Percentiles rank a stretch among this genome's conserved stretches.
These are phyloP conservation scores for Tetropium fuscum DNA, from an alignment of 2,888 invertebrate species.

Conservation along the genomic window DNA sequence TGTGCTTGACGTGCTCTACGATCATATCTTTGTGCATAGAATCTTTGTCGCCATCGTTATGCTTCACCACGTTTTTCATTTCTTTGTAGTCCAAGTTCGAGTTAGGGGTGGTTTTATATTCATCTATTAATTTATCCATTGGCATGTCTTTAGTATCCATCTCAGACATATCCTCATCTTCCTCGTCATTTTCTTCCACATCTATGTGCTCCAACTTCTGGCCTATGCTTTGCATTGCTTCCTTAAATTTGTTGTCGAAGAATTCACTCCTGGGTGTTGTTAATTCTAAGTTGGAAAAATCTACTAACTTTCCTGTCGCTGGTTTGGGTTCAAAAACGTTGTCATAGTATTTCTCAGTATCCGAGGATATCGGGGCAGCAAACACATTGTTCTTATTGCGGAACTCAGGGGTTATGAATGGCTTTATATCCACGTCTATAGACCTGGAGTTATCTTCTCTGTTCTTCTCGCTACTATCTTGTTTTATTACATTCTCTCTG, in stretches of 20 bases:
- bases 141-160: constrained; percentile 38
- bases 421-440: constrained; percentile 61
- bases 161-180: constrained; percentile 37
- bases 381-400: constrained; percentile 69
- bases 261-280: constrained; percentile 70
- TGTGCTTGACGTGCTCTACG: constrained; percentile 66
- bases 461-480: constrained; percentile 20
- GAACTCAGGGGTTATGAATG: constrained; percentile 69
- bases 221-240: constrained; percentile 69
- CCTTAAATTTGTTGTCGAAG: constrained; percentile 69
- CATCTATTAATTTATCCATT: constrained; percentile 47
- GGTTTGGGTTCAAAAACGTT: constrained; percentile 41
- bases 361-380: constrained; percentile 67
- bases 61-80: constrained; percentile 52
- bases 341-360: constrained; percentile 58
- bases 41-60: constrained; percentile 53
- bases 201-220: constrained; percentile 63
- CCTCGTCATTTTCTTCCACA: constrained; percentile 33
- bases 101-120: constrained; percentile 45
- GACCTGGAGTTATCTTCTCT: constrained; percentile 55
- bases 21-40: constrained; percentile 57
- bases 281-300: constrained; percentile 50
- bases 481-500: constrained; percentile 32
- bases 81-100: constrained; percentile 54
- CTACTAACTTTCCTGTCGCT: constrained; percentile 27